Conservation (phyloP, 2,113 vertebrate species). For the Sturnus vulgaris region DNA sequence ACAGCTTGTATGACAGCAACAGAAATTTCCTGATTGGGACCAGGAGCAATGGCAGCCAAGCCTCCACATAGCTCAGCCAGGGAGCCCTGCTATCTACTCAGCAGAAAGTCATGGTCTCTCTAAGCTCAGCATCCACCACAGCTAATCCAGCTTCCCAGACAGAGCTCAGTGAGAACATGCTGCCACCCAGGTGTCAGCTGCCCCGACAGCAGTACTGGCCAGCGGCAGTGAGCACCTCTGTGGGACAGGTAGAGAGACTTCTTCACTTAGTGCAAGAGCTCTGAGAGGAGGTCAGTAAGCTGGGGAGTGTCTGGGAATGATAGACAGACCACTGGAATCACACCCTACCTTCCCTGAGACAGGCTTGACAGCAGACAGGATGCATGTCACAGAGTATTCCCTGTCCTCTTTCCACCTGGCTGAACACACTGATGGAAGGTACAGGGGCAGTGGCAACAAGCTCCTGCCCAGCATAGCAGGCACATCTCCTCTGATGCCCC, state of each 20-base stretch:
- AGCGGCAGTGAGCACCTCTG: not conserved
- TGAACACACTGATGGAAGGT: not conserved
- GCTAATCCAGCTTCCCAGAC: not conserved
- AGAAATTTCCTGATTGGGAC: too few relatives aligned
- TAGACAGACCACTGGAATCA: not conserved
- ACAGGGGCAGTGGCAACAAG: not conserved
- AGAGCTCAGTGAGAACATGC: not conserved
- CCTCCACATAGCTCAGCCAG: not conserved
- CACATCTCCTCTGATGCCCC: not conserved
- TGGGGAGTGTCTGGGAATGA: not conserved
- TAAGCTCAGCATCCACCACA: not conserved
- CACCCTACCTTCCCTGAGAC: not conserved
- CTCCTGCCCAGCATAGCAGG: not conserved
- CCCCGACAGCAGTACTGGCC: not conserved
- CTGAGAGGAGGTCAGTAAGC: not conserved
- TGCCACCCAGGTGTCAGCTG: not conserved
- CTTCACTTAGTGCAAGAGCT: not conserved
- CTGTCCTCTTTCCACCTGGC: not conserved
- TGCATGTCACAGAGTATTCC: fast-evolving
- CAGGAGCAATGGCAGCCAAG: not conserved
- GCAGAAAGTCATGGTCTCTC: not conserved
- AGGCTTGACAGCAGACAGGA: not conserved
- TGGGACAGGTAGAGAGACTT: not conserved
- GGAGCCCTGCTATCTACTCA: not conserved
- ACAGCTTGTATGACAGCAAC: not conserved